A percentile compares a stretch with the other conserved stretches of the same genome.
Evolutionary conservation across 1,140 invertebrate species (phyloP).

Genomic region (Liolophura sinensis): DNA sequence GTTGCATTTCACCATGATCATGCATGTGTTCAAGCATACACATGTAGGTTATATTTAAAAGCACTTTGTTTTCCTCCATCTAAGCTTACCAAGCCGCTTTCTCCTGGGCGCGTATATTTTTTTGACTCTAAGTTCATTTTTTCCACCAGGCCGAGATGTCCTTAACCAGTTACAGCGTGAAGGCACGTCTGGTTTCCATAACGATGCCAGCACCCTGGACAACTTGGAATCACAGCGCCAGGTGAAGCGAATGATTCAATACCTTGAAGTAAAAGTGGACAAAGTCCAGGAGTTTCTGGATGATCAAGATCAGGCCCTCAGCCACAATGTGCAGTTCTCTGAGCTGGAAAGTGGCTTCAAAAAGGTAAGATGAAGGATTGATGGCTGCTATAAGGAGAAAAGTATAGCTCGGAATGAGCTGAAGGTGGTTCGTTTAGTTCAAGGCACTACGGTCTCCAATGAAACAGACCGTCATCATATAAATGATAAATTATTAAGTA

Average conservation of each 20-base stretch:
- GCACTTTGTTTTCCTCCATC: no score
- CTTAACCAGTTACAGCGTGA: slow-evolving; percentile 48
- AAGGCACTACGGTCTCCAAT: background rate
- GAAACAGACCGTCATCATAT: background rate
- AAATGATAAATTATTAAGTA: no score
- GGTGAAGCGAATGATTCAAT: slow-evolving; percentile 51
- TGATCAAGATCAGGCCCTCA: slow-evolving; percentile 63
- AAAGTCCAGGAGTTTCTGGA: slow-evolving; percentile 41
- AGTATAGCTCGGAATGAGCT: no score
- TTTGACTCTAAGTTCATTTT: no score
- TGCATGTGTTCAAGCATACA: no score
- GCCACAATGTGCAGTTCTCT: slow-evolving; percentile 58
- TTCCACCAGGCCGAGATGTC: slow-evolving; percentile 50
- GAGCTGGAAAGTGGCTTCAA: slow-evolving; percentile 48
- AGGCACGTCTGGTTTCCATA: slow-evolving; percentile 32
- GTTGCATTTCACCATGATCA: no score
- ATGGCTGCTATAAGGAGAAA: no score
- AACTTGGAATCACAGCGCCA: slow-evolving; percentile 53
- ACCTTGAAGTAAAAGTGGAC: slow-evolving; percentile 50
- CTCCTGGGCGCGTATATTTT: no score
- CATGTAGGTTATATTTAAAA: no score
- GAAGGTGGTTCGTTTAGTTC: no score
- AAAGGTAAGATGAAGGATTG: slow-evolving; percentile 28
- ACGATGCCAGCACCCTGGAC: slow-evolving; percentile 50
- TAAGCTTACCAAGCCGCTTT: no score